These are phyloP conservation scores for Hydropsyche tenuis DNA, from an alignment of 1,140 invertebrate species.

Conservation along the genomic window DNA sequence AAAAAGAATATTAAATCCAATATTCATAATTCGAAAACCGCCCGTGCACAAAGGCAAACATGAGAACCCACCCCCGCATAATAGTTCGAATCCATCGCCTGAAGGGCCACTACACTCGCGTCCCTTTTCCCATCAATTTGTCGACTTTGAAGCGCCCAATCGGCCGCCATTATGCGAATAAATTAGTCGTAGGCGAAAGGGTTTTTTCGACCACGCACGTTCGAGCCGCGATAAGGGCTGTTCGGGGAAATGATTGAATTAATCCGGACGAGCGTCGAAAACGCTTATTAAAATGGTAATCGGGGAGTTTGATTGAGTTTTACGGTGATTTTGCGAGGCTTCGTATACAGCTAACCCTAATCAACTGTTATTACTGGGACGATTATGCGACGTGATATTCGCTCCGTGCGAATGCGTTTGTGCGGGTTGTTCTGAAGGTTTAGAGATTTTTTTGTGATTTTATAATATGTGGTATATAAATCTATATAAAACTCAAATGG, in stretches of 20 bases:
- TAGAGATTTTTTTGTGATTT: too few species aligned
- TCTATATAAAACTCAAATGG: too few species aligned
- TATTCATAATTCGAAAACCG: too few species aligned
- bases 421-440: background rate
- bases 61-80: too few species aligned
- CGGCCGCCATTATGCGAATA: constrained; percentile 18
- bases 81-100: background rate
- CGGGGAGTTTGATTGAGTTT: constrained; percentile 38
- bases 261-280: constrained; percentile 13
- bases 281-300: constrained; percentile 44
- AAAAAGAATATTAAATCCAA: too few species aligned
- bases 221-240: too few species aligned
- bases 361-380: constrained; percentile 19
- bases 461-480: too few species aligned
- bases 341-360: constrained; percentile 21
- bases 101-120: background rate
- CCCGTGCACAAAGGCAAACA: too few species aligned
- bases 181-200: constrained; percentile 13
- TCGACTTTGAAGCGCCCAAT: constrained; percentile 9
- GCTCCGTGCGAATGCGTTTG: background rate
- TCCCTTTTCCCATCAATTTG: background rate
- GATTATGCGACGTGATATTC: constrained; percentile 12
- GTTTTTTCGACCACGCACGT: background rate
- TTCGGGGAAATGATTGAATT: constrained; percentile 31
- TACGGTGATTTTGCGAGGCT: constrained; percentile 21